Evolutionary conservation across 1,140 invertebrate genomes (phyloP).

Genomic region (Zaprionus africanus): DNA sequence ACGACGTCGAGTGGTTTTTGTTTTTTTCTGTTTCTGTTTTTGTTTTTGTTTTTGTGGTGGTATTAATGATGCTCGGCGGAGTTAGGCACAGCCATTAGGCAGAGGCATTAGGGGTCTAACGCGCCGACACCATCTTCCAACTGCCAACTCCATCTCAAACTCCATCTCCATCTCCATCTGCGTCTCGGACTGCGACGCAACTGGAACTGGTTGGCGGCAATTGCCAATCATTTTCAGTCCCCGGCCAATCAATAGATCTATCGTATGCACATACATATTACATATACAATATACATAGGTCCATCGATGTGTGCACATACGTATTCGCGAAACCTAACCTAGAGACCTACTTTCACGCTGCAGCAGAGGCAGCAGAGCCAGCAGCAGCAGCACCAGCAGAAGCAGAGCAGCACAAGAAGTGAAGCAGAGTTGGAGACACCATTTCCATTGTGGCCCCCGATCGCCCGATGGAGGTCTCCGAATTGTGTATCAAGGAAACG

Average conservation of each 20-base stretch:
- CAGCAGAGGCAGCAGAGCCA: slow-evolving; percentile 28
- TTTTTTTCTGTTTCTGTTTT: slow-evolving; percentile 6
- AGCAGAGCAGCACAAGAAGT: slow-evolving; percentile 17
- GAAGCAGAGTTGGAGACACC: slow-evolving; percentile 24
- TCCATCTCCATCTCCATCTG: slow-evolving; percentile 11
- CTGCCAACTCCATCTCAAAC: slow-evolving; percentile 26
- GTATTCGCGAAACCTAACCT: slow-evolving; percentile 51
- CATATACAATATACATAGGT: slow-evolving; percentile 22
- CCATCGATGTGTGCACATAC: slow-evolving; percentile 10
- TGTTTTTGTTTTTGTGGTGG: slow-evolving; percentile 33
- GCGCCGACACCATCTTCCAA: neutral
- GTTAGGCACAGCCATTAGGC: slow-evolving; percentile 66
- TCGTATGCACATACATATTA: slow-evolving; percentile 23
- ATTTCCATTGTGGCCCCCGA: slow-evolving; percentile 57
- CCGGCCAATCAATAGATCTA: slow-evolving; percentile 59
- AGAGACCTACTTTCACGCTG: slow-evolving; percentile 75
- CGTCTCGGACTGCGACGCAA: slow-evolving; percentile 25
- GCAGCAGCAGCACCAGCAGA: neutral
- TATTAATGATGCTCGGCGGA: slow-evolving; percentile 73
- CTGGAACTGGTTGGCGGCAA: slow-evolving; percentile 72
- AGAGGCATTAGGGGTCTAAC: slow-evolving; percentile 33
- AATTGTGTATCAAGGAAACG: slow-evolving; percentile 80
- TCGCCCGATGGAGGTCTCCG: slow-evolving; percentile 64
- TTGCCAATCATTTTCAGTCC: slow-evolving; percentile 57
- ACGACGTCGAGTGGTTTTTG: slow-evolving; percentile 38